Evolutionary conservation across 1,140 invertebrate genomes (phyloP).

Genomic region (Littorina saxatilis): DNA sequence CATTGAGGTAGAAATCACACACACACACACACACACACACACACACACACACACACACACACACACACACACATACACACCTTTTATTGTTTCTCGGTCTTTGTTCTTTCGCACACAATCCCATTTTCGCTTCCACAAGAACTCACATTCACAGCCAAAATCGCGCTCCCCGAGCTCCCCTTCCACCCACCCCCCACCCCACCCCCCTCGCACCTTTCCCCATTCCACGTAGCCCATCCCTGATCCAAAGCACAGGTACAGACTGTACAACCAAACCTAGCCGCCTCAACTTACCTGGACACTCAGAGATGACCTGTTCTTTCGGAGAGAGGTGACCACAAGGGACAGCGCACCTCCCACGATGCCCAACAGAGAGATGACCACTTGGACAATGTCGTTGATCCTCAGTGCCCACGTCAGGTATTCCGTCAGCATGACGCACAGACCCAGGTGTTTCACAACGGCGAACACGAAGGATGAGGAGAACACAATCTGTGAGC

Average conservation of each 20-base stretch:
- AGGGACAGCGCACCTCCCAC: too few relatives aligned
- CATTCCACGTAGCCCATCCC: not conserved
- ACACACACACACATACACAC: not conserved
- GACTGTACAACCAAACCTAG: too few relatives aligned
- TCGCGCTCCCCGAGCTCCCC: not conserved
- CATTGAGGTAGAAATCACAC: not conserved
- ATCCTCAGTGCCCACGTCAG: not conserved
- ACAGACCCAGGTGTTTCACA: too few relatives aligned
- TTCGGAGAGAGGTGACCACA: too few relatives aligned
- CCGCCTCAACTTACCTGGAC: not conserved
- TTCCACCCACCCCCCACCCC: not conserved
- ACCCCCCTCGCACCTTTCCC: not conserved
- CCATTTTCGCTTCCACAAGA: not conserved
- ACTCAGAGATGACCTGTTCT: too few relatives aligned
- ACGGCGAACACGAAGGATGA: too few relatives aligned
- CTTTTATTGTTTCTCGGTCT: not conserved
- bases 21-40: not conserved
- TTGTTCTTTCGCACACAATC: not conserved
- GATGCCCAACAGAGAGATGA: not conserved
- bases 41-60: not conserved
- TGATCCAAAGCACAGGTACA: too few relatives aligned
- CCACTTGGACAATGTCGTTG: not conserved
- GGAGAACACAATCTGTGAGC: too few relatives aligned
- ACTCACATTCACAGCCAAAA: not conserved
- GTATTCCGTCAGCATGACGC: not conserved